Base-by-base conservation (phyloP, 2,797 vertebrate species). In the Sebastes itinus region DNA sequence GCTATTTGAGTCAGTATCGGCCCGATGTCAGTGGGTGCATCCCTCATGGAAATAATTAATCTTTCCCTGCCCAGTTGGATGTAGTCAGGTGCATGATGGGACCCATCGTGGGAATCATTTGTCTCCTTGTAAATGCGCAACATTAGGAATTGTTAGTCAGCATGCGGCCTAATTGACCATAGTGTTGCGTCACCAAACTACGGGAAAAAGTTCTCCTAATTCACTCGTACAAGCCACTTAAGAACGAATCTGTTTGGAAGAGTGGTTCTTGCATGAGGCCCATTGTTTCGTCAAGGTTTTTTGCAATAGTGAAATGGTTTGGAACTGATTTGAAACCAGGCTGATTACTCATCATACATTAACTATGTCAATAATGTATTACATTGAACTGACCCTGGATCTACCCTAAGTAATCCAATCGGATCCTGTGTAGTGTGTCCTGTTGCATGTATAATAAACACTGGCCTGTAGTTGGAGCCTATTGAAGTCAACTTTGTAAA, bases 21-120 rank as follows among this genome's bases (percentile, higher is more conserved):
- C 46, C 42, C 42, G 16, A 8, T 49, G 0, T 49, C 42, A 49
- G 0, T 3, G 42, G 42, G 14, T 46, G 14, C 14, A 46, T 46
- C 42, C 16, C 42, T 46, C 42, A 46, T 18, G 42, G 42, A 46
- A 46, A 46, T 46, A 28, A 70, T 59, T 69, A 0, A 83, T 62
- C 59, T 63, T 56, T 22, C 6, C 7, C 75, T 18, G 30, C 59
- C 28, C 9, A 20, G 61, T 6, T 22, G 35, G 74, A 65, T 75
- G 56, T 12, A 68, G 49, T 64, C 56, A 77, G 80, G 62, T 81
- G 68, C 58, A 75, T 54, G 7, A 46, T 32, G 22, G 33, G 42
- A 74, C 56, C 42, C 30, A 65, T 78, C 66, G 8, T 32, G 25
- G 33, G 42, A 74, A 60, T 63, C 4, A 65, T 78, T 70, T 25